These are phyloP conservation scores for Hirtodrosophila trivittata DNA, from an alignment of 2,888 invertebrate genomes.

Conservation along the genomic window DNA sequence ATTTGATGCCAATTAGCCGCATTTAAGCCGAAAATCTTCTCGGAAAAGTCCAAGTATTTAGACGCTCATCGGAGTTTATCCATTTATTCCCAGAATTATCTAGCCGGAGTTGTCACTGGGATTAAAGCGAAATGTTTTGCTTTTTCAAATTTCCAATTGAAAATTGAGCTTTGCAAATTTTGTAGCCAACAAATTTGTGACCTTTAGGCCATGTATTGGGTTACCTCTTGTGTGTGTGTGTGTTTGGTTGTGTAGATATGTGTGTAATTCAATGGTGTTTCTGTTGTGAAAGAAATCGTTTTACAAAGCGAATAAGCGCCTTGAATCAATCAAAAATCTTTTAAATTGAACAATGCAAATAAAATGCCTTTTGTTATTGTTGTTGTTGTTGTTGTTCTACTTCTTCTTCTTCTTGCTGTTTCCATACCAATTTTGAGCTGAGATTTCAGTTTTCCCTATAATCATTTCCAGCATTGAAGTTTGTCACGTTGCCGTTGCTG, in stretches of 20 bases:
- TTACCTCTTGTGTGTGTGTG: slow-evolving; percentile 42
- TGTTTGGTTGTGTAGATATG: slow-evolving; percentile 9
- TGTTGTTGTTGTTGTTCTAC: not conserved
- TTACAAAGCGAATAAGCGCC: slow-evolving; percentile 61
- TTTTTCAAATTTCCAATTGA: slow-evolving; percentile 30
- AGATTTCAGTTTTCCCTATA: slow-evolving; percentile 29
- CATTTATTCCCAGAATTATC: too few relatives aligned
- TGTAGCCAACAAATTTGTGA: not conserved
- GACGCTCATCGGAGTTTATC: not conserved
- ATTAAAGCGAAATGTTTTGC: slow-evolving; percentile 5
- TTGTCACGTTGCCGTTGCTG: slow-evolving; percentile 18
- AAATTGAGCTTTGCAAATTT: slow-evolving; percentile 32
- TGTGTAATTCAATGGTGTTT: slow-evolving; percentile 31
- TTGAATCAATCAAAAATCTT: slow-evolving; percentile 70
- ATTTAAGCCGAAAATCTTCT: not conserved
- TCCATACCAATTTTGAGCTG: not conserved
- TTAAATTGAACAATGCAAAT: slow-evolving; percentile 69
- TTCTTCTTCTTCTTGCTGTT: too few relatives aligned
- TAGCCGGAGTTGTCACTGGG: too few relatives aligned
- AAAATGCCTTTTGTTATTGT: slow-evolving; percentile 38
- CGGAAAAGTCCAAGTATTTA: too few relatives aligned
- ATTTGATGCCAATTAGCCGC: slow-evolving; percentile 5
- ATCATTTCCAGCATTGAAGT: slow-evolving; percentile 18
- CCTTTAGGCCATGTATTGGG: slow-evolving; percentile 39
- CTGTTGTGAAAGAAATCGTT: slow-evolving; percentile 48